These are phyloP conservation scores for Phalacrocorax pelagicus DNA, from an alignment of 2,113 vertebrate genomes.

Conservation along the genomic window DNA sequence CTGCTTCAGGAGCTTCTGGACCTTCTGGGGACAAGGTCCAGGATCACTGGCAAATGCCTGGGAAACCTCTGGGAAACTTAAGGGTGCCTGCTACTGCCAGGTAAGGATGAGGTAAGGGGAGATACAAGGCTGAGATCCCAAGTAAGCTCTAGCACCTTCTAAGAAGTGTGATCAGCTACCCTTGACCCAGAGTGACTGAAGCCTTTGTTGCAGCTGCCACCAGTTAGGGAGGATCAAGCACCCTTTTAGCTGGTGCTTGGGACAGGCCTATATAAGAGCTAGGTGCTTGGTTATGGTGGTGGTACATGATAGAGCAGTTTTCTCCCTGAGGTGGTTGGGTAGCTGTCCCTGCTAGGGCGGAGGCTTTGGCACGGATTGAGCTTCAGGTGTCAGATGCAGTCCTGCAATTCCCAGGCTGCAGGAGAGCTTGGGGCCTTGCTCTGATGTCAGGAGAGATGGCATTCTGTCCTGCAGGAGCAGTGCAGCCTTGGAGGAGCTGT, in stretches of 20 bases:
- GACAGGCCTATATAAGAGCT: not conserved
- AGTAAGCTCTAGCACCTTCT: not conserved
- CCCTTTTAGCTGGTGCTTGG: not conserved
- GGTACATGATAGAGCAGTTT: fast-evolving
- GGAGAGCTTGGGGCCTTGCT: not conserved
- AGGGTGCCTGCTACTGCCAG: not conserved
- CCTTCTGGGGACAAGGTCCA: not conserved
- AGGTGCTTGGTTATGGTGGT: not conserved
- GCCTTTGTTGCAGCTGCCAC: not conserved
- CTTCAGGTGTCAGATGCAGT: not conserved
- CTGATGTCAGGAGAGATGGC: not conserved
- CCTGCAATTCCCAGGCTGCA: not conserved
- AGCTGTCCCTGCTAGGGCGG: not conserved
- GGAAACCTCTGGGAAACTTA: not conserved
- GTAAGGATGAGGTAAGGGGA: not conserved
- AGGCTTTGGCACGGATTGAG: not conserved
- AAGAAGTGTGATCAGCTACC: not conserved
- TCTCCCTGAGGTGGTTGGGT: fast-evolving
- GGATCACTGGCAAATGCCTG: not conserved
- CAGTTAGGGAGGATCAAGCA: not conserved
- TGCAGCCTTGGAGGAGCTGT: not conserved
- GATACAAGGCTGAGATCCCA: not conserved
- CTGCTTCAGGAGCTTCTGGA: not conserved
- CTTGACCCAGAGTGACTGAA: not conserved
- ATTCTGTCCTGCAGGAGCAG: not conserved